These are phyloP conservation scores for Xyrichtys novacula DNA, from an alignment of 2,797 vertebrate genomes.

Conservation along the genomic window DNA sequence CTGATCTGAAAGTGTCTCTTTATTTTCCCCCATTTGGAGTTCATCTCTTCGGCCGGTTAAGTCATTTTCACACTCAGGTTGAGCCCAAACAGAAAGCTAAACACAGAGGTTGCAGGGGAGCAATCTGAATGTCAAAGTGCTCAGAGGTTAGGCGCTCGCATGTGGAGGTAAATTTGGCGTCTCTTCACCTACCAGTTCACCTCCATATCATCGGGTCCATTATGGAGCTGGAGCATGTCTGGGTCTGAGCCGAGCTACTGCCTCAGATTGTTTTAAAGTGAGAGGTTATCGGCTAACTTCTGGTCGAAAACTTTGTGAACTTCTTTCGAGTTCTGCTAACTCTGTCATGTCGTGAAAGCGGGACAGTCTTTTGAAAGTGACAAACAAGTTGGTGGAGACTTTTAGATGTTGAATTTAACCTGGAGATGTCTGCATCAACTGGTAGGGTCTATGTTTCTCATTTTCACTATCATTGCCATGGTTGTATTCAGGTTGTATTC, in stretches of 20 bases:
- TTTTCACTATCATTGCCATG: no score
- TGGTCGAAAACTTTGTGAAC: background rate
- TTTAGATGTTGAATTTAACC: background rate
- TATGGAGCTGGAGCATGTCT: background rate
- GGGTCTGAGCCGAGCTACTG: background rate
- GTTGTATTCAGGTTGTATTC: no score
- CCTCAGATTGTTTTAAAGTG: background rate
- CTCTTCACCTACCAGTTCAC: background rate
- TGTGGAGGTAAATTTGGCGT: background rate
- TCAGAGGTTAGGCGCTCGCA: background rate
- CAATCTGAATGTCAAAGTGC: background rate
- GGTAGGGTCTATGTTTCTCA: no score
- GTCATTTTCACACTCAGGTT: background rate
- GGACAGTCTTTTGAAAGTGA: background rate
- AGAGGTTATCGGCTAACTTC: background rate
- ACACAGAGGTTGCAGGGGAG: background rate
- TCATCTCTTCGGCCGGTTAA: background rate
- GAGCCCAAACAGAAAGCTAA: background rate
- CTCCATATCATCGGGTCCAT: background rate
- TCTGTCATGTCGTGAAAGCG: background rate
- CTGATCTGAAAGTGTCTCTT: conserved; percentile 9
- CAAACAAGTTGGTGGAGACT: no score
- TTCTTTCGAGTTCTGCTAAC: background rate
- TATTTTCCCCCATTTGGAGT: background rate
- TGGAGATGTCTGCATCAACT: no score